Conservation (phyloP, 2,888 invertebrate species). For the Pseudococcus longispinus region DNA sequence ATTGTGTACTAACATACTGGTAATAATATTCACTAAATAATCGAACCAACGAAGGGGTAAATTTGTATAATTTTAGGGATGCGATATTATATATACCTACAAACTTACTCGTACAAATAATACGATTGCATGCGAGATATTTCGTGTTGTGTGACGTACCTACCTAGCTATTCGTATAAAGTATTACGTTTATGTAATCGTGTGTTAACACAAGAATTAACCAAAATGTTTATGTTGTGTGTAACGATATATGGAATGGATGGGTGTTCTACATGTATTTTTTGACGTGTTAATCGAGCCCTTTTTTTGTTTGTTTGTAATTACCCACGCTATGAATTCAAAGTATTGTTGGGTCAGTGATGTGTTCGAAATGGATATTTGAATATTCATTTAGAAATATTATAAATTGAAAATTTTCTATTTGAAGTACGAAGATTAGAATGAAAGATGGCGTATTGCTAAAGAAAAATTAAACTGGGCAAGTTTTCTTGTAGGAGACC, state of each 20-base stretch:
- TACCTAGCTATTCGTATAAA: not conserved
- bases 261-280: not conserved
- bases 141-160: not conserved
- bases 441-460: no score
- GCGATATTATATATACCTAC: not conserved
- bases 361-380: not conserved
- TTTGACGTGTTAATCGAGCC: not conserved
- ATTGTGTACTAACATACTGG: not conserved
- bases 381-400: no score
- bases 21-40: not conserved
- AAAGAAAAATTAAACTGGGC: no score
- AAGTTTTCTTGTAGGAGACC: no score
- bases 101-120: no score
- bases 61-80: not conserved
- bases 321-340: not conserved
- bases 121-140: not conserved
- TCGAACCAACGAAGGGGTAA: not conserved
- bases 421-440: no score
- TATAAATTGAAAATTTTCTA: no score
- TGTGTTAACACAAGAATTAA: not conserved
- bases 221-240: not conserved
- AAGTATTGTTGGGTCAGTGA: not conserved
- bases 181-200: not conserved
- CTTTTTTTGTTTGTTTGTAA: not conserved
- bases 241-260: not conserved